These are phyloP conservation scores for Trachelus stipa DNA, from an alignment of 2,888 invertebrate genomes.

Conservation along the genomic window DNA sequence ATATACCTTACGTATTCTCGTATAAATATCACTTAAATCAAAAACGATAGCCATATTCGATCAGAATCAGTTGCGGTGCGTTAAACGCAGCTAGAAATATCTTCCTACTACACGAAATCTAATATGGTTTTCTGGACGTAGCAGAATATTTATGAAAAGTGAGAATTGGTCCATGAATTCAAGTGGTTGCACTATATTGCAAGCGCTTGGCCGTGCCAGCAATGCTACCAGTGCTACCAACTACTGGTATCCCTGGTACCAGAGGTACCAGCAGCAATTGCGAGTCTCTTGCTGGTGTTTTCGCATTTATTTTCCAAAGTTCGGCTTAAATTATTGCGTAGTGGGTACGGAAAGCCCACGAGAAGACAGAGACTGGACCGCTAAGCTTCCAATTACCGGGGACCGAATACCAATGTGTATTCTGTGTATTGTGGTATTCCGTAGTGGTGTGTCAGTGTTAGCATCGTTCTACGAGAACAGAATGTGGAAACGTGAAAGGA, in stretches of 20 bases:
- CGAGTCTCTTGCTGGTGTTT: constrained; percentile 29
- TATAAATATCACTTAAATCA: no score
- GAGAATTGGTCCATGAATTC: neutral
- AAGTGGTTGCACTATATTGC: neutral
- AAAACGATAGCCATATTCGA: no score
- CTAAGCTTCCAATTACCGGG: constrained; percentile 50
- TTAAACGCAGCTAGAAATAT: neutral
- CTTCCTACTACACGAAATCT: neutral
- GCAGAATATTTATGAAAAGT: neutral
- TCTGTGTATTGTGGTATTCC: neutral
- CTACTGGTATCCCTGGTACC: neutral
- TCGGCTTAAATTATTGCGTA: constrained; percentile 43
- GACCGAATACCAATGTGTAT: constrained; percentile 19
- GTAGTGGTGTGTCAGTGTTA: neutral
- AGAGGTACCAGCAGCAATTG: neutral
- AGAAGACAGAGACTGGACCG: constrained; percentile 33
- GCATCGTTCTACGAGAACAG: neutral
- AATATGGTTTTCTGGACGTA: neutral
- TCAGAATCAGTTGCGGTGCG: neutral
- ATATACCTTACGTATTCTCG: no score
- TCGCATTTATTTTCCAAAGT: constrained; percentile 33
- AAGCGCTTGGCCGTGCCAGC: neutral
- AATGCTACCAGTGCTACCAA: neutral
- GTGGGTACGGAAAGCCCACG: constrained; percentile 15
- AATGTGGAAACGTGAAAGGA: constrained; percentile 4